phyloP scores from a whole-genome alignment of 2,797 vertebrate species.

The Hydrophis major region DNA sequence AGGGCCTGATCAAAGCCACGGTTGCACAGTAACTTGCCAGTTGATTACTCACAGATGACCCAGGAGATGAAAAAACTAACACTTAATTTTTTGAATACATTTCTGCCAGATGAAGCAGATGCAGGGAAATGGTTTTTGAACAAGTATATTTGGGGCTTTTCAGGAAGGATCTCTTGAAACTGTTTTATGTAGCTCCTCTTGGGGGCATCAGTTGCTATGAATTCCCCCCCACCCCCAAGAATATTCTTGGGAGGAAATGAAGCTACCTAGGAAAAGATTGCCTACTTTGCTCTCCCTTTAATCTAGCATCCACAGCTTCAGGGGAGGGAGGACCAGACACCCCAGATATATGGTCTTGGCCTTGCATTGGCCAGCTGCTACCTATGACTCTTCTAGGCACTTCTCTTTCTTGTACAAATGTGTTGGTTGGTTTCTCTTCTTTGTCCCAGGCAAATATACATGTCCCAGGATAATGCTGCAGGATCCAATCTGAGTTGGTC shows the following conservation, averaged over 20 bases:
- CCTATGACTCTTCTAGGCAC: not conserved
- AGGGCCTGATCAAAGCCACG: not conserved
- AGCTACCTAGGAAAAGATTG: not conserved
- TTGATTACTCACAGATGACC: not conserved
- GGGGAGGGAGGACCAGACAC: not conserved
- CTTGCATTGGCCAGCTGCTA: not conserved
- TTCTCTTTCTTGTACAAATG: not conserved
- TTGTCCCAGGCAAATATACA: not conserved
- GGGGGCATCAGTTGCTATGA: not conserved
- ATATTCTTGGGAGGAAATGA: not conserved
- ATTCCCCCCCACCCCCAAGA: not conserved
- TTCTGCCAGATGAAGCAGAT: not conserved
- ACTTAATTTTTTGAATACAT: not conserved
- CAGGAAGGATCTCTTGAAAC: not conserved
- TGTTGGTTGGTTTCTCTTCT: not conserved
- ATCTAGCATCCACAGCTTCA: not conserved
- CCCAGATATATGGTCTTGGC: not conserved
- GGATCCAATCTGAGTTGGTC: not conserved
- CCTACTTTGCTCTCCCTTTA: not conserved
- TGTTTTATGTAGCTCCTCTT: not conserved
- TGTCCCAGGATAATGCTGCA: not conserved
- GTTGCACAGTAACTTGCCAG: not conserved
- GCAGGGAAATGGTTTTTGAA: not conserved
- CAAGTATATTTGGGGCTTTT: not conserved
- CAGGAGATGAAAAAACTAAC: not conserved